A percentile compares a stretch with the other conserved stretches of the same genome.
Evolutionary conservation across 2,113 vertebrate genomes (phyloP).

Genomic region (Larimichthys crocea): DNA sequence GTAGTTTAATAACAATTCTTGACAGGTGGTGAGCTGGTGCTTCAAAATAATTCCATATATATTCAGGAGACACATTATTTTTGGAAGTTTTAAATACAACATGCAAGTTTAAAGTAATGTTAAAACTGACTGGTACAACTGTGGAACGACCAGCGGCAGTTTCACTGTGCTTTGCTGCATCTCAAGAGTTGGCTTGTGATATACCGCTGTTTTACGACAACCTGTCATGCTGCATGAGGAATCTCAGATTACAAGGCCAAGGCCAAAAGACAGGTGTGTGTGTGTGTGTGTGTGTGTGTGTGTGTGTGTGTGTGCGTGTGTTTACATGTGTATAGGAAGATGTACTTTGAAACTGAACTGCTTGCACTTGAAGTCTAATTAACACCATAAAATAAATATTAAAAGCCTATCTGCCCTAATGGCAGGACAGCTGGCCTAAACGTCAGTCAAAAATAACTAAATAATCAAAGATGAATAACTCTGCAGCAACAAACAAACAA

Average conservation of each 20-base stretch:
- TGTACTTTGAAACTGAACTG: constrained; percentile 5
- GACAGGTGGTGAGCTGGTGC: not conserved
- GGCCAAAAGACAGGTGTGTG: constrained; percentile 28
- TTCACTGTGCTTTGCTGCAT: not conserved
- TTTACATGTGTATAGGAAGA: not conserved
- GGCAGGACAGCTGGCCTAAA: not conserved
- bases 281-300: not conserved
- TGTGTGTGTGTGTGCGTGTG: constrained; percentile 7
- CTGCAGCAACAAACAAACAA: not conserved
- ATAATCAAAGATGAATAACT: not conserved
- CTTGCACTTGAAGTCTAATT: not conserved
- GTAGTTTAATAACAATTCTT: not conserved
- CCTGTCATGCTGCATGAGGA: constrained; percentile 4
- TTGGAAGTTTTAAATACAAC: not conserved
- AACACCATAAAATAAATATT: not conserved
- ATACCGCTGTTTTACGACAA: not conserved
- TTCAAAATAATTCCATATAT: not conserved
- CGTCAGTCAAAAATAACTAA: not conserved
- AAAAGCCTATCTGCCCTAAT: not conserved
- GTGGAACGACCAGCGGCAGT: accelerated
- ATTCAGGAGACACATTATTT: not conserved
- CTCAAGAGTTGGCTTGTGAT: constrained; percentile 14
- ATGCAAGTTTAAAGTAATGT: not conserved
- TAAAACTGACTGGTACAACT: not conserved
- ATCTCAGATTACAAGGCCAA: constrained; percentile 57